phyloP scores from a whole-genome alignment of 64 coral and sea anemone genomes.

The Cladopsammia gracilis region DNA sequence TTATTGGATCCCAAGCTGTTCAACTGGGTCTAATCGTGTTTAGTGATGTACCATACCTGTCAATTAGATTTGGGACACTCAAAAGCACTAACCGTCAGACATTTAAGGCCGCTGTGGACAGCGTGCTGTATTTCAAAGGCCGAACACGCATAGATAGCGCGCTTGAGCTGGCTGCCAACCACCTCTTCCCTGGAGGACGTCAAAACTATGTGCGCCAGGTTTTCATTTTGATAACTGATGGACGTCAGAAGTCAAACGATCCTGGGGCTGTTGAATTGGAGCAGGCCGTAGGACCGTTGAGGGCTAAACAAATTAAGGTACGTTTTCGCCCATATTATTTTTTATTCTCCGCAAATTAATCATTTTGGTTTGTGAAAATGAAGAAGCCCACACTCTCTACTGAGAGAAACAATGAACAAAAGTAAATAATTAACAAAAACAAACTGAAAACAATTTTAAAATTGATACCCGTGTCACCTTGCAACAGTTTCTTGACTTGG shows the following conservation, averaged over 20 bases:
- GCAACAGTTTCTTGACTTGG: too few relatives aligned
- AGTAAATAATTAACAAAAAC: too few relatives aligned
- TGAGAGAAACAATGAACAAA: too few relatives aligned
- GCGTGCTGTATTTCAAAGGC: constrained; percentile 34
- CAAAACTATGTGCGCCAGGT: constrained; percentile 24
- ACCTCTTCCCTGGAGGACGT: constrained; percentile 52
- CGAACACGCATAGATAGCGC: constrained; percentile 68
- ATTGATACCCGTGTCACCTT: too few relatives aligned
- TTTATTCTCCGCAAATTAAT: too few relatives aligned
- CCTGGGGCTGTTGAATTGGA: constrained; percentile 31
- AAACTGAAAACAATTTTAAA: too few relatives aligned
- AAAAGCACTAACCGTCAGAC: constrained; percentile 11
- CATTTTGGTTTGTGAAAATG: too few relatives aligned
- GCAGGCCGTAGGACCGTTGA: constrained; percentile 55
- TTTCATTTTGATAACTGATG: constrained; percentile 67
- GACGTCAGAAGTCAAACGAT: constrained; percentile 65
- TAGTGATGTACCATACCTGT: constrained; percentile 46
- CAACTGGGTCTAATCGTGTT: constrained; percentile 67
- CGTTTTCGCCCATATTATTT: not conserved
- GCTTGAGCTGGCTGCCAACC: constrained; percentile 1
- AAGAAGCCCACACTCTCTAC: too few relatives aligned
- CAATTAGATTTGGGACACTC: constrained; percentile 55
- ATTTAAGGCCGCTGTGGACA: constrained; percentile 67
- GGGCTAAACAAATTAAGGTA: constrained; percentile 26
- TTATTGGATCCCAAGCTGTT: constrained; percentile 11